Evolutionary conservation across 2,888 invertebrate genomes (phyloP), one percentile per base, ranked within the genome.

Genomic region (Conistra vaccinii): DNA sequence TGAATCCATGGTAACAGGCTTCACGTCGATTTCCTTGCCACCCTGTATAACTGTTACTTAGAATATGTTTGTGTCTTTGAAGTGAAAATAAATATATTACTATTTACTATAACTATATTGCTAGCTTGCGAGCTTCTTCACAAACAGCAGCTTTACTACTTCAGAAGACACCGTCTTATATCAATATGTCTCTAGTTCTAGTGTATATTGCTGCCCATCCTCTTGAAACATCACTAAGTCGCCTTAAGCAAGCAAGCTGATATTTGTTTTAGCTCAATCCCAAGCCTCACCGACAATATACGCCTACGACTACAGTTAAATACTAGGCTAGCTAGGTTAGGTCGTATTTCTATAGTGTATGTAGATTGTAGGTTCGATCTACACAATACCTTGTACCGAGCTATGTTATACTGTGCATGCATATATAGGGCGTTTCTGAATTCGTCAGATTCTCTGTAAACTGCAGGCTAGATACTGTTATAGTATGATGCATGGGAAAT

Each of bases 231-330:
- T 76, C 53, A 55, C n/a, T 39, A 17, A 63, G 48, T 32, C 48
- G 3, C 2, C 32, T 23, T 26, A 32, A 32, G 35, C 58, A 74
- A 78, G 23, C 78, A 51, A 17, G 20, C 32, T 14, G 45, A 74
- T 80, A 80, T 80, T 79, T 73, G 60, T 35, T 60, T 66, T 53
- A 76, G 65, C 60, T 66, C 65, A 80, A 68, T 62, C 65, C 26
- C 14, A 62, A 23, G 10, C 65, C 65, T 20, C 35, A 61, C 5
- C 9, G 32, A 51, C 76, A 76, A 80, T 76, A 67, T 51, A 57
- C 48, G 58, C 45, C 57, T 10, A 23, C 45, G 14, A 62, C 62
- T 35, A 62, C 23, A 45, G 1, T 35, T 69, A 60, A 69, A 81
- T 76, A 45, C 65, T 45, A 53, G 51, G 26, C 9, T 7, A 35